Percentiles rank a stretch among this genome's conserved stretches.
Evolutionary conservation across 2,797 vertebrate species (phyloP).

Genomic region (Neomorphus geoffroyi): DNA sequence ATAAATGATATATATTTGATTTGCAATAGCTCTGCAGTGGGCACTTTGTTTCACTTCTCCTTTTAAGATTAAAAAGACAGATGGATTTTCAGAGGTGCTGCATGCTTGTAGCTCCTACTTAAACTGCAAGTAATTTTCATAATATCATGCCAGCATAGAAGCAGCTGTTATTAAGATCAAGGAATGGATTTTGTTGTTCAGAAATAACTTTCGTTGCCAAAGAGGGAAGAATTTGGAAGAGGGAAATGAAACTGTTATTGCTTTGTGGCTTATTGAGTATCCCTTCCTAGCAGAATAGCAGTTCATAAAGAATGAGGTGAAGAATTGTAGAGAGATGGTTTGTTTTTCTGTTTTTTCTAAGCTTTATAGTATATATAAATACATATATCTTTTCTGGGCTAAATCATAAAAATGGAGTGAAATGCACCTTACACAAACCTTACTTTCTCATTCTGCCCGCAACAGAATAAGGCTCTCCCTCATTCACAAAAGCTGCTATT

Average conservation of each 20-base stretch:
- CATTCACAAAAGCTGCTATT: background rate
- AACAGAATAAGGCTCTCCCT: background rate
- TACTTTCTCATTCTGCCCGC: background rate
- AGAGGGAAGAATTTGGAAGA: conserved; percentile 9
- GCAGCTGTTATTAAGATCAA: conserved; percentile 29
- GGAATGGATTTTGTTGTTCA: conserved; percentile 34
- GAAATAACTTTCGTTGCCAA: conserved; percentile 17
- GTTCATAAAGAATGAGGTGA: background rate
- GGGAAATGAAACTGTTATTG: conserved; percentile 5
- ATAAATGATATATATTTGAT: background rate
- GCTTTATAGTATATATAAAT: background rate
- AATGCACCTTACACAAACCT: background rate
- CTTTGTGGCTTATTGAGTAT: conserved; percentile 22
- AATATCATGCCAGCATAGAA: background rate
- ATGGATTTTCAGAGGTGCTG: background rate
- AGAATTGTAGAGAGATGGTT: background rate
- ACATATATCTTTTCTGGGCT: background rate
- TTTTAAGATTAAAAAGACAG: background rate
- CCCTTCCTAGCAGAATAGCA: background rate
- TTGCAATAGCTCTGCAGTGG: background rate
- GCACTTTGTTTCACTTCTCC: background rate
- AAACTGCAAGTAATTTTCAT: conserved; percentile 24
- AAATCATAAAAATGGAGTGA: background rate
- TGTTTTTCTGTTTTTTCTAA: background rate
- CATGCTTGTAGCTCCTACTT: background rate